These are phyloP conservation scores for Suillia variegata DNA, from an alignment of 2,888 invertebrate species.

Conservation along the genomic window DNA sequence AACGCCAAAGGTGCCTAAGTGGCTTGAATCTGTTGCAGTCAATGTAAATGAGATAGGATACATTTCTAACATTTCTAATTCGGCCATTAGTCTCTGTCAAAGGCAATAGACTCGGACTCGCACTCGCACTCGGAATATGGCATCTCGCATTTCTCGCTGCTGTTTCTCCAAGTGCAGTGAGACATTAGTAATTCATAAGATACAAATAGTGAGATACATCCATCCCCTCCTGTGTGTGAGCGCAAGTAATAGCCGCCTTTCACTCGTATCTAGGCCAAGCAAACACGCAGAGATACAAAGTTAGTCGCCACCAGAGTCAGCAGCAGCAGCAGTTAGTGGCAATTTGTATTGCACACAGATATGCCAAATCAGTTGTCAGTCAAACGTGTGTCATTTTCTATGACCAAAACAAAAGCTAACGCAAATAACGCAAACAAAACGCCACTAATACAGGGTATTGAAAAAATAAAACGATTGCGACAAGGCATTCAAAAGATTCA, in stretches of 20 bases:
- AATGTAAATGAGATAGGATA: slow-evolving; percentile 1
- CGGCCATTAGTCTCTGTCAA: slow-evolving; percentile 23
- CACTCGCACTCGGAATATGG: background rate
- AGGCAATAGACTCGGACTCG: slow-evolving; percentile 25
- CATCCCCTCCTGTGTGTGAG: too few species aligned
- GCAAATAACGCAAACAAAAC: too few species aligned
- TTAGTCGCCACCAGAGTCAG: background rate
- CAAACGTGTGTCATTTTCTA: slow-evolving; percentile 16
- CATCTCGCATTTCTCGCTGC: background rate
- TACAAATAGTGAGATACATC: too few species aligned
- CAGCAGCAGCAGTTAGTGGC: slow-evolving; percentile 6
- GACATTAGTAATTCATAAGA: too few species aligned
- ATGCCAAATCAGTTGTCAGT: slow-evolving; percentile 26
- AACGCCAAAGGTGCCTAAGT: background rate
- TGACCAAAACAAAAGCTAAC: too few species aligned
- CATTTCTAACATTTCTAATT: background rate
- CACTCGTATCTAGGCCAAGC: background rate
- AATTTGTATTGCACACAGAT: slow-evolving; percentile 23
- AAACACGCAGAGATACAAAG: background rate
- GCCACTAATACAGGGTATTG: too few species aligned
- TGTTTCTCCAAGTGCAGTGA: background rate
- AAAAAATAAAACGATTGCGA: too few species aligned
- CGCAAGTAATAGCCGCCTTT: background rate
- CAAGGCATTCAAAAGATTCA: too few species aligned
- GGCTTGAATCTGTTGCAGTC: background rate